These are phyloP conservation scores for Drosophila rubida DNA, from an alignment of 2,888 invertebrate species.

Conservation along the genomic window DNA sequence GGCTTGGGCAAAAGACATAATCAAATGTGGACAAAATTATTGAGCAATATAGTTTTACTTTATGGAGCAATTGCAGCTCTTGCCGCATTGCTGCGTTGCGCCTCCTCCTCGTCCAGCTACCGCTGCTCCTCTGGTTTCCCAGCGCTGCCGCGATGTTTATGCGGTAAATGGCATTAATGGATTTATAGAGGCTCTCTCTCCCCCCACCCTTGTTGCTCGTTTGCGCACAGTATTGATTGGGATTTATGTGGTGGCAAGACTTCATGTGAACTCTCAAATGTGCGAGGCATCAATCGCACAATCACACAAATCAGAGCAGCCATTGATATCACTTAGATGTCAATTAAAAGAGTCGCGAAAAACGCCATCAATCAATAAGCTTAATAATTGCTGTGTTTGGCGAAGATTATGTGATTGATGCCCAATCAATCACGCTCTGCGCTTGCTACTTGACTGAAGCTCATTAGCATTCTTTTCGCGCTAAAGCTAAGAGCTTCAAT, in stretches of 20 bases:
- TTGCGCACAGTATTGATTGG: constrained; percentile 71
- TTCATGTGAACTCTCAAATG: constrained; percentile 39
- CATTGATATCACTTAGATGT: no score
- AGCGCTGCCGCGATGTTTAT: constrained; percentile 74
- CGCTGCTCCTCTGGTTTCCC: background rate
- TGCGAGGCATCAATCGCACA: constrained; percentile 46
- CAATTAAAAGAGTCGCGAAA: no score
- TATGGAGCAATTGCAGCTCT: constrained; percentile 80
- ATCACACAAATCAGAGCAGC: no score
- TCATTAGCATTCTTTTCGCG: constrained; percentile 56
- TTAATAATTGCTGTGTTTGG: constrained; percentile 1
- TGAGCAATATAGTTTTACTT: constrained; percentile 82
- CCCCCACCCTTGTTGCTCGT: constrained; percentile 49
- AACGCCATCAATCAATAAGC: constrained; percentile 30
- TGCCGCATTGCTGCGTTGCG: constrained; percentile 30
- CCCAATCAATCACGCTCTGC: constrained; percentile 39
- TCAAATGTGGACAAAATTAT: constrained; percentile 82
- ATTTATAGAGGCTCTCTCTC: constrained; percentile 72
- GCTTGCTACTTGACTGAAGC: constrained; percentile 19
- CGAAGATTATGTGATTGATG: constrained; percentile 1
- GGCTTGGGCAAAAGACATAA: constrained; percentile 71
- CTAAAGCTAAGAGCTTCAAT: constrained; percentile 51
- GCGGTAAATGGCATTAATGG: constrained; percentile 79
- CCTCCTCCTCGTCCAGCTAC: constrained; percentile 13
- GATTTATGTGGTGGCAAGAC: constrained; percentile 66